Evolutionary conservation across 2,888 invertebrate genomes (phyloP), one percentile per base, ranked within the genome.

Genomic region (Trachelus troglodyta): DNA sequence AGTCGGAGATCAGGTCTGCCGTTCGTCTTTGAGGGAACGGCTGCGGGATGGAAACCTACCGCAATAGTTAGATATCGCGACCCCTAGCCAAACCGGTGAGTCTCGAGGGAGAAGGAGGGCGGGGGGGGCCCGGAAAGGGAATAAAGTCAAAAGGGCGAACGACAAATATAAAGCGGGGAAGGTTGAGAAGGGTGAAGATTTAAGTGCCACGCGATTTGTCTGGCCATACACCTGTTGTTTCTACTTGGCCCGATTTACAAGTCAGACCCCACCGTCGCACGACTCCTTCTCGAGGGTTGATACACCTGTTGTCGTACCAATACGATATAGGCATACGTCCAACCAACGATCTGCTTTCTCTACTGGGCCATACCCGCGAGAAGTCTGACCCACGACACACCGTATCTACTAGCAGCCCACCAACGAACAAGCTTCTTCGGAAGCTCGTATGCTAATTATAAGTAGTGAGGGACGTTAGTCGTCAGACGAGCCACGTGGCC

Each of bases 221-320:
- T 82, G 83, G 81, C 77, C 84, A 83, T 86, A 82, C 86, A 88
- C 86, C 86, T 88, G 88, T 88, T 88, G 88, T 88, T 87, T 87
- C 86, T 84, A 86, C 83, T 85, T 84, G 85, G 83, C 83, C 85
- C 73, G 56, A 71, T 71, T 71, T 71, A 71, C 33, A n/a, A 37
- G 35, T 31, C 76, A 11, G 35, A 73, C 76, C 78, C 12, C 34
- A 68, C 15, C 69, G 23, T 34, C 74, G 31, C 12, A 15, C 69
- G 35, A 30, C 78, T 74, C 75, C 75, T 69, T 3, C 4, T 31
- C 71, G 9, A 33, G 71, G 31, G 71, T 9, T 15, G 71, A 71
- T 71, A 71, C 71, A 71, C 71, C 71, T 71, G 71, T 31, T 71
- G 71, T 71, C 31, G 6, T 71, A 33, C 71, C 31, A 0, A 4